Conservation (phyloP, 2,888 invertebrate species). For the Vesta saturnalis region DNA sequence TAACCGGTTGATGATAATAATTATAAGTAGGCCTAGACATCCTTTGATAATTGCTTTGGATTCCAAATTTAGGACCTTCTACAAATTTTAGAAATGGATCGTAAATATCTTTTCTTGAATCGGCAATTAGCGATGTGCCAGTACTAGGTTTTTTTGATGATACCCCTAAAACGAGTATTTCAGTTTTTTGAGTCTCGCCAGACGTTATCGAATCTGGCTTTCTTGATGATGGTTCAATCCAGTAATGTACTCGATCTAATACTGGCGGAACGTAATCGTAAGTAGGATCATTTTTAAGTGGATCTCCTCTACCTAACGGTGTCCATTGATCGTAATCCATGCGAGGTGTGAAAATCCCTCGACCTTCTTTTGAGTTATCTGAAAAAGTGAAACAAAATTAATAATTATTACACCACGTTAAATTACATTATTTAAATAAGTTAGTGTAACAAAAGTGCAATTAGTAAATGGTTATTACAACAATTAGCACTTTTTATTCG, state of each 20-base stretch:
- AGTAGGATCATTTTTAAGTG: constrained; percentile 84
- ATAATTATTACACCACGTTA: not conserved
- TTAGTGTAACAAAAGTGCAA: constrained; percentile 1
- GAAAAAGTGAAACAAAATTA: constrained; percentile 28
- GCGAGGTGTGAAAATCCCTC: constrained; percentile 73
- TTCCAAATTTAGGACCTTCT: constrained; percentile 62
- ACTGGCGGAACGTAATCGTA: constrained; percentile 87
- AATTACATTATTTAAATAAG: not conserved
- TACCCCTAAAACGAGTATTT: constrained; percentile 75
- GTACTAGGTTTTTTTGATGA: constrained; percentile 74
- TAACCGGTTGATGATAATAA: not conserved
- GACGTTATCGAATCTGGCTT: constrained; percentile 66
- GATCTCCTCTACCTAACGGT: constrained; percentile 83
- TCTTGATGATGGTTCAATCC: constrained; percentile 73
- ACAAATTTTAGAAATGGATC: constrained; percentile 64
- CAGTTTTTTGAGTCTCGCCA: constrained; percentile 68
- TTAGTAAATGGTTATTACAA: constrained; percentile 9
- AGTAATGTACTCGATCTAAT: constrained; percentile 81
- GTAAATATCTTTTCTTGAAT: constrained; percentile 58
- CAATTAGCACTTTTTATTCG: constrained; percentile 33
- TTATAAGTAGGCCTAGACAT: constrained; percentile 55
- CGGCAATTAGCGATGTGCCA: constrained; percentile 54
- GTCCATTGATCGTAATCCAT: constrained; percentile 89
- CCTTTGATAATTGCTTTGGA: constrained; percentile 56
- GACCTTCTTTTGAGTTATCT: constrained; percentile 51